Evolutionary conservation across 2,797 vertebrate species (phyloP), one percentile per base, ranked within the genome.

Genomic region (Epinephelus awoara): DNA sequence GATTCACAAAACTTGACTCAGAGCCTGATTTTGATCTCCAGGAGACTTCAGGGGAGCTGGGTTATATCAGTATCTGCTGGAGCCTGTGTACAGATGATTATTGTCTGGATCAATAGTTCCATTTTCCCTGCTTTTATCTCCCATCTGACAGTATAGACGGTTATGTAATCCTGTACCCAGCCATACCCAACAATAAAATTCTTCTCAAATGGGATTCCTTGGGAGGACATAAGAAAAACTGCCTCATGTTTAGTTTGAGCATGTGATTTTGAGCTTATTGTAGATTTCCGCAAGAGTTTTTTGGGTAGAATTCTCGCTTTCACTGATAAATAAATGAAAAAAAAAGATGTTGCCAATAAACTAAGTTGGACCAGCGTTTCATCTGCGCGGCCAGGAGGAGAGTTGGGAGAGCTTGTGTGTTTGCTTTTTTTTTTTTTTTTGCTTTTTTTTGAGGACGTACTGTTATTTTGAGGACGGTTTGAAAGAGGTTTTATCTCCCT

Each of bases 391-490:
- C 77, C 75, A 81, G 23, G 34, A 64, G 50, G 44, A 67, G 47
- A 77, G 75, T 49, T 66, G 29, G 67, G 67, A 66, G 72, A 78
- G 67, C 68, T 79, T 78, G 15, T 67, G 4, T 52, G 58, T 65
- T 42, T 52, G 7, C 58, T 55, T 46, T 67, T 10, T 64, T 54
- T 19, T 58, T 58, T 51, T 64, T 55, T 44, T 64, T 7, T 29
- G 59, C 50, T 19, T 58, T 58, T 54, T 71, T 80, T 21, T 49
- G 75, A 79, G 70, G 72, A 76, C 40, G 9, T 64, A 11, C 59
- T 42, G 79, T 85, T 89, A 77, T 90, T 87, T 89, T 88, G 71
- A 80, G 84, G 75, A 88, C 44, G 52, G 23, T 77, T 84, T 84
- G 57, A 89, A 91, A 82, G 64, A 66, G 54, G 8, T 57, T 72